Evolutionary conservation across 2,888 invertebrate species (phyloP).

Genomic region (Monoplex corrugatus): DNA sequence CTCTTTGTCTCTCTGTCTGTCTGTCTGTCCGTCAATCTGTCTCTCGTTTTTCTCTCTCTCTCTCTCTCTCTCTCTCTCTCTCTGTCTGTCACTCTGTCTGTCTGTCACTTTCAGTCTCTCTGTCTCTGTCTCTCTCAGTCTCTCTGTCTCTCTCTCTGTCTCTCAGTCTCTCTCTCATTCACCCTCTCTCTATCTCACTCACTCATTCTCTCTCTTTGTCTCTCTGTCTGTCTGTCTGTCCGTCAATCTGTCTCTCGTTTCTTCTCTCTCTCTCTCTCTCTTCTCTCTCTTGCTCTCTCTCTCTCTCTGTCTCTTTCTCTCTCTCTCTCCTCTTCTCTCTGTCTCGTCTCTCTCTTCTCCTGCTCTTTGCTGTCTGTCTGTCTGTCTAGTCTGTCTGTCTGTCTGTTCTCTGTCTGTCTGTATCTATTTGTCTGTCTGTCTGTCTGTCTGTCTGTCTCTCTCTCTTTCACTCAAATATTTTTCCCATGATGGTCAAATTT

Average conservation of each 20-base stretch:
- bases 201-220: too few relatives aligned
- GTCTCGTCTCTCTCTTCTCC: not conserved
- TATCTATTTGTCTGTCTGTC: not conserved
- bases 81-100: not conserved
- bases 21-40: too few relatives aligned
- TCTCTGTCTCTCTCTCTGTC: not conserved
- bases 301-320: not conserved
- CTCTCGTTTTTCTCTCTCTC: not conserved
- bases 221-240: too few relatives aligned
- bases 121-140: not conserved
- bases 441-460: not conserved
- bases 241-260: not conserved
- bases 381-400: not conserved
- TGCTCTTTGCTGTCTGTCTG: not conserved
- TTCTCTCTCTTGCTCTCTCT: not conserved
- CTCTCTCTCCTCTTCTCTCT: not conserved
- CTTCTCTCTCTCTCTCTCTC: slow-evolving; percentile 16
- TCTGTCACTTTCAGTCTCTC: not conserved
- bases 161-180: not conserved
- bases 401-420: not conserved
- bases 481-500: too few relatives aligned
- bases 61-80: not conserved
- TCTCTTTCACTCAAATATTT: not conserved
- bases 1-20: too few relatives aligned
- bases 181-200: not conserved